Evolutionary conservation across 2,797 vertebrate genomes (phyloP).

Genomic region (Spatula clypeata): DNA sequence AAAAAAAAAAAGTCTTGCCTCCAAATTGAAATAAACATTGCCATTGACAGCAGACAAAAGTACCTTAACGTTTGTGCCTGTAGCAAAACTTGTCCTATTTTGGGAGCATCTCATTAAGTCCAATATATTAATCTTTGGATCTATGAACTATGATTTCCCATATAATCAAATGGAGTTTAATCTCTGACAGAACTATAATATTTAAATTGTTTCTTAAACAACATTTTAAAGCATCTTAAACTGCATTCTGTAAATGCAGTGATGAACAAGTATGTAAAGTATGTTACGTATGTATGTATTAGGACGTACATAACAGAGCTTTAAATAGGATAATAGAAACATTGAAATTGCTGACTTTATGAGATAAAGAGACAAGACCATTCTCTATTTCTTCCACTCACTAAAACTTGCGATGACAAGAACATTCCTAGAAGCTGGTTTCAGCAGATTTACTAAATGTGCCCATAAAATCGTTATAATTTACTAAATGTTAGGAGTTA

Average conservation of each 20-base stretch:
- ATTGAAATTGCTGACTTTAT: neutral
- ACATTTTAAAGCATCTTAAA: no score
- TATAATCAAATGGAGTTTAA: neutral
- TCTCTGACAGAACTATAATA: neutral
- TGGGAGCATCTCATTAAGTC: neutral
- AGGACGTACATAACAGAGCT: neutral
- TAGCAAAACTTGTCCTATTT: neutral
- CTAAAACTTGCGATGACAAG: neutral
- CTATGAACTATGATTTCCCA: neutral
- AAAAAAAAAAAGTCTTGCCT: neutral
- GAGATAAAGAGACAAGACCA: neutral
- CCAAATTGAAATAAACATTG: neutral
- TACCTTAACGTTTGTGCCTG: neutral
- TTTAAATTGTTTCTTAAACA: neutral
- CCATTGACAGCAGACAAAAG: neutral
- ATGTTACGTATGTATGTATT: neutral
- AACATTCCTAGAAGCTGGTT: neutral
- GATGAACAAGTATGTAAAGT: neutral
- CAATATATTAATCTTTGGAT: neutral
- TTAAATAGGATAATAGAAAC: neutral
- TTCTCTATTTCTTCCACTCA: neutral
- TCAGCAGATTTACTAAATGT: neutral
- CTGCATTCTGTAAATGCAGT: neutral
- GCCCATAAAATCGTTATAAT: neutral
- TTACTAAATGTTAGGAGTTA: neutral